Base-by-base conservation (phyloP, 2,113 vertebrate genomes). In the Ornithorhynchus anatinus region DNA sequence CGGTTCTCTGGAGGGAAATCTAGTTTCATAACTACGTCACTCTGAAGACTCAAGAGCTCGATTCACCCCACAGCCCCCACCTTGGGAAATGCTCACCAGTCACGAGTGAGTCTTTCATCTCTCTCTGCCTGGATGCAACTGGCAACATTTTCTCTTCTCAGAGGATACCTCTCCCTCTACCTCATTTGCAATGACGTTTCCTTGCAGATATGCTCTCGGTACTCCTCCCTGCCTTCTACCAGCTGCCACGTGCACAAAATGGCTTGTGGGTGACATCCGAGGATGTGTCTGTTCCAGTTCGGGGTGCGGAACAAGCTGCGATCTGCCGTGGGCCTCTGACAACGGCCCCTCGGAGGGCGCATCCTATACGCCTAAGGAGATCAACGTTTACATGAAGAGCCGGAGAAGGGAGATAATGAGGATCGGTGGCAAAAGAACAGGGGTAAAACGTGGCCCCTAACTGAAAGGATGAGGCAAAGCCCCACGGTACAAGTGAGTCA, bases 401-500 rank as follows among this genome's bases (percentile, higher is more conserved):
- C 35, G 42, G 39, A n/a, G n/a, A 54, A 53, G 54, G 59, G 45
- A 70, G 63, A 45, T 35, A 51, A 63, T 25, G 52, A 33, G 27
- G 38, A 40, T 13, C 31, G 23, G 25, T 14, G 16, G 42, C 15
- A 45, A 61, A 43, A 29, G 54, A 73, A 59, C n/a, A 33, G 70
- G 56, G 44, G 62, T 57, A 79, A 56, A 77, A 72, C 65, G 72
- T 58, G 36, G 56, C 35, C 72, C 65, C 62, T 59, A 42, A 51
- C 56, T 51, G 35, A 77, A n/a, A 81, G n/a, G 17, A 38, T 6
- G 50, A 72, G 69, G 64, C 44, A 77, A 77, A 84, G 50, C 56
- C 58, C 72, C 25, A 54, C 32, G 45, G 75, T 33, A 50, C 63
- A 59, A 68, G 62, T 77, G 72, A 77, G 63, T 85, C 78, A 88